Evolutionary conservation across 2,113 vertebrate species (phyloP).

Genomic region (Dipodomys merriami): DNA sequence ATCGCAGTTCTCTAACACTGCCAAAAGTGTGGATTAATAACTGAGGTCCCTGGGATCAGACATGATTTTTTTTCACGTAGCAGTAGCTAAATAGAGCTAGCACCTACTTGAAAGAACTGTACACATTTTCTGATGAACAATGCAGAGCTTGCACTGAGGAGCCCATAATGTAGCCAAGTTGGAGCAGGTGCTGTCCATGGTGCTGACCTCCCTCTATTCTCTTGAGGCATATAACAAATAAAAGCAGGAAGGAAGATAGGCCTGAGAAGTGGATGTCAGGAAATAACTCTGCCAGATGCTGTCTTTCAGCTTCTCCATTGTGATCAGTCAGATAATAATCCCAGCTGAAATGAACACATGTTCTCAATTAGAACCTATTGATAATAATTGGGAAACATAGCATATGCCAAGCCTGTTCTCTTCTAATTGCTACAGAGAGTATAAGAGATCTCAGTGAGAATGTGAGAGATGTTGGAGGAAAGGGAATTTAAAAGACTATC

Average conservation of each 20-base stretch:
- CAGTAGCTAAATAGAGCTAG: background rate
- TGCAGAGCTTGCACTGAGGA: background rate
- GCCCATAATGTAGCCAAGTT: too few relatives aligned
- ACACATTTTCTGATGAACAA: background rate
- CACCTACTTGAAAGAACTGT: background rate
- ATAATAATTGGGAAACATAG: conserved; percentile 60
- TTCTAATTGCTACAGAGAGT: conserved; percentile 54
- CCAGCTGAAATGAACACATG: conserved; percentile 77
- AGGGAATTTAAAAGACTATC: background rate
- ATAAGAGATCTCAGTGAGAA: conserved; percentile 36
- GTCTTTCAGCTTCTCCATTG: conserved; percentile 49
- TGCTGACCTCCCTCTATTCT: background rate
- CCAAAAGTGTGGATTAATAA: background rate
- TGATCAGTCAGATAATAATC: conserved; percentile 63
- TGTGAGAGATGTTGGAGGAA: background rate
- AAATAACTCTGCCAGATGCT: conserved; percentile 66
- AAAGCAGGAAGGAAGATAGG: background rate
- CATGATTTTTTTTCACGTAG: background rate
- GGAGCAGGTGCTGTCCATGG: background rate
- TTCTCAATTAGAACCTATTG: conserved; percentile 73
- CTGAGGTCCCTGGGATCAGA: background rate
- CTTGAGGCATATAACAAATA: background rate
- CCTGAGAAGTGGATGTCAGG: conserved; percentile 30
- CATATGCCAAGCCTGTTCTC: conserved; percentile 43
- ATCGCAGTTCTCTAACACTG: background rate